These are phyloP conservation scores for Bergia puertoricense DNA, from an alignment of 92 coral and sea anemone species.

Conservation along the genomic window DNA sequence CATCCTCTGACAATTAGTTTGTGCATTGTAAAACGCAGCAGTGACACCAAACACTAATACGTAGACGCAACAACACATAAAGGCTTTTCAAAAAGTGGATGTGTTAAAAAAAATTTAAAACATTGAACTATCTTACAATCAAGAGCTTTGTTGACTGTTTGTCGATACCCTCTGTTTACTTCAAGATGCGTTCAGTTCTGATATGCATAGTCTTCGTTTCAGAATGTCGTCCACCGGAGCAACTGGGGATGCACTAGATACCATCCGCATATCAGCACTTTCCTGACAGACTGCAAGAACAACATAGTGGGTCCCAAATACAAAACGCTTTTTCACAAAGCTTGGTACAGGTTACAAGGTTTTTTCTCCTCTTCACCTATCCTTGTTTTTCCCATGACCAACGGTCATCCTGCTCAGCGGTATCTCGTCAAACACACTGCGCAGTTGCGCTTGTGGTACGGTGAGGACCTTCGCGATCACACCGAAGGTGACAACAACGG, in stretches of 20 bases:
- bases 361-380: not conserved
- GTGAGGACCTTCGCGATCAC: not conserved
- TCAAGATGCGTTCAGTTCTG: too few species aligned
- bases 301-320: conserved; percentile 7
- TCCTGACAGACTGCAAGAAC: conserved; percentile 10
- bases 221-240: not conserved
- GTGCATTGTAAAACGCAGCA: too few species aligned
- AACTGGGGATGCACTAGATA: not conserved
- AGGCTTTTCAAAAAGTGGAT: too few species aligned
- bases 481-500: not conserved
- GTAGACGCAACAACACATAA: too few species aligned
- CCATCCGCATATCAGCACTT: not conserved
- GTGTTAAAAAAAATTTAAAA: too few species aligned
- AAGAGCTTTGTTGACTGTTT: too few species aligned
- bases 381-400: not conserved
- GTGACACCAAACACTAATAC: too few species aligned
- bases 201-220: not conserved
- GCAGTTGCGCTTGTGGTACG: conserved; percentile 9
- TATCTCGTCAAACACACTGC: not conserved
- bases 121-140: too few species aligned
- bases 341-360: not conserved
- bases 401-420: not conserved
- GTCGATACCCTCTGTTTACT: too few species aligned
- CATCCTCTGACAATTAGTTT: too few species aligned
- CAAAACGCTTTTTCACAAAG: not conserved